Conservation (phyloP, 2,888 invertebrate species). For the Philopedon plagiatum region DNA sequence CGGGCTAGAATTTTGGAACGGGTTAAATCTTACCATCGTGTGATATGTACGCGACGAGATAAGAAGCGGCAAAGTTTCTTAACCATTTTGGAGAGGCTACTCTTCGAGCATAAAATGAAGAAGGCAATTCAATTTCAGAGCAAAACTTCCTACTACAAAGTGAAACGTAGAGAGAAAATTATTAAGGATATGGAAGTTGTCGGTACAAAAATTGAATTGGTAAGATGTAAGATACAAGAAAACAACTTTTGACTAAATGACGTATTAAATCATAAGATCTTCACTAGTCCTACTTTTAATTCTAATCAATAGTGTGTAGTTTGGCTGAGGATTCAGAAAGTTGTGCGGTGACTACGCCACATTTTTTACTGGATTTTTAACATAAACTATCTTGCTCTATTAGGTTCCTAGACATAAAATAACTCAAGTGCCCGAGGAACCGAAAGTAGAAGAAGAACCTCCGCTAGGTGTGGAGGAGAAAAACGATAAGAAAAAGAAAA, state of each 20-base stretch:
- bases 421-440: neutral
- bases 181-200: constrained; percentile 50
- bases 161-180: constrained; percentile 45
- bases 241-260: too few species aligned
- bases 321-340: too few species aligned
- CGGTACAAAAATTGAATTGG: constrained; percentile 44
- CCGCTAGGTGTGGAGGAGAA: constrained; percentile 18
- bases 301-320: too few species aligned
- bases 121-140: constrained; percentile 26
- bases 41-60: constrained; percentile 13
- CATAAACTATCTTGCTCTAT: too few species aligned
- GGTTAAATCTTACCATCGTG: constrained; percentile 43
- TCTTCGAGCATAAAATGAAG: constrained; percentile 45
- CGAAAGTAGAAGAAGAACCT: constrained; percentile 12
- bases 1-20: constrained; percentile 42
- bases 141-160: constrained; percentile 42
- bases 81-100: constrained; percentile 49
- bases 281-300: too few species aligned
- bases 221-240: constrained; percentile 1
- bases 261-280: too few species aligned
- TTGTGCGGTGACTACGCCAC: too few species aligned
- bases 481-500: constrained; percentile 10
- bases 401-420: neutral
- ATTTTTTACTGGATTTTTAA: too few species aligned
- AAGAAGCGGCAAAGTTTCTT: constrained; percentile 44